These are phyloP conservation scores for Ganaspis brasiliensis DNA, from an alignment of 2,888 invertebrate genomes.

Conservation along the genomic window DNA sequence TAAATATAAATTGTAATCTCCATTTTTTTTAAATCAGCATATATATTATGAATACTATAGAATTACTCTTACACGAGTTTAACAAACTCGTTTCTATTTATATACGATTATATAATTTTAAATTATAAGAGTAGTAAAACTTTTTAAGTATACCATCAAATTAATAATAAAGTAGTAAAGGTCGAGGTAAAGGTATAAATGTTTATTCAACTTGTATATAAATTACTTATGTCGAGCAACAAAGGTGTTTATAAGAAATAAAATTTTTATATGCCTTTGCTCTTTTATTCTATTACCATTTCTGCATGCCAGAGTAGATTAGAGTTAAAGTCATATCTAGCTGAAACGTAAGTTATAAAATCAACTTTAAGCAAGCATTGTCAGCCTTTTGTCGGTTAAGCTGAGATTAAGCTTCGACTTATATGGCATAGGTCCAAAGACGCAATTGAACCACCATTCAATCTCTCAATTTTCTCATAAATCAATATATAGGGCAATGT, in stretches of 20 bases:
- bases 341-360: slow-evolving; percentile 17
- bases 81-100: too few species aligned
- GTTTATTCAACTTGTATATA: too few species aligned
- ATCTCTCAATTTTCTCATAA: slow-evolving; percentile 17
- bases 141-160: too few species aligned
- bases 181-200: too few species aligned
- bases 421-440: slow-evolving; percentile 23
- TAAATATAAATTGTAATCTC: too few species aligned
- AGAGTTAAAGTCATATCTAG: slow-evolving; percentile 10
- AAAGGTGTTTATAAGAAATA: neutral
- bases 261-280: neutral
- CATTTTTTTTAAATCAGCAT: too few species aligned
- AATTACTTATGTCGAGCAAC: neutral
- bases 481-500: slow-evolving; percentile 24
- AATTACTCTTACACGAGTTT: too few species aligned
- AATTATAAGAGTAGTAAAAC: too few species aligned
- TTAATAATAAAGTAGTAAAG: too few species aligned
- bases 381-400: slow-evolving; percentile 22
- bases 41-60: too few species aligned
- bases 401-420: slow-evolving; percentile 19
- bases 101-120: too few species aligned
- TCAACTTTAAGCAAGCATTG: slow-evolving; percentile 28
- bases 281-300: neutral
- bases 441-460: slow-evolving; percentile 21
- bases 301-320: slow-evolving; percentile 9